A percentile compares a stretch with the other conserved stretches of the same genome.
phyloP scores from a whole-genome alignment of 2,113 vertebrate genomes.

The Nycticebus coucang region DNA sequence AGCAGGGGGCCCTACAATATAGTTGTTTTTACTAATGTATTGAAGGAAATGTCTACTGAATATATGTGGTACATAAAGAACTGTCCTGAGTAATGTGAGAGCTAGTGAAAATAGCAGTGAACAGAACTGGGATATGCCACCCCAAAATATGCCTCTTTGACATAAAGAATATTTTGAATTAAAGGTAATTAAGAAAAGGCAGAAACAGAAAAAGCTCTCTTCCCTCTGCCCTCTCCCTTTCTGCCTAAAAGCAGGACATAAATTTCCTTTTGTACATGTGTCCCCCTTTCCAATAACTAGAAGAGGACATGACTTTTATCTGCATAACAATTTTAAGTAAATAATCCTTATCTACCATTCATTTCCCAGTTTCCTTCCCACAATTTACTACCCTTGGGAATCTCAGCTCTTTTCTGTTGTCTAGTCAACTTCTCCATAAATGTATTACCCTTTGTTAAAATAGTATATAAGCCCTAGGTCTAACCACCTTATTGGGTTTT shows the following conservation, averaged over 20 bases:
- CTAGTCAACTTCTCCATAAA: not conserved
- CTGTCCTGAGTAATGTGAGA: not conserved
- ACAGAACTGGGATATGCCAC: not conserved
- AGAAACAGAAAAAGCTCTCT: not conserved
- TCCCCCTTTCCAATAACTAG: not conserved
- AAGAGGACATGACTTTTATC: not conserved
- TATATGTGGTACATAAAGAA: not conserved
- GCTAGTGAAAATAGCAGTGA: constrained; percentile 26
- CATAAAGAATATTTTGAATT: not conserved
- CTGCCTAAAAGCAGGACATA: not conserved
- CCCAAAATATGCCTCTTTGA: not conserved
- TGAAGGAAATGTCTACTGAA: constrained; percentile 1
- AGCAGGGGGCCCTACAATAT: not conserved
- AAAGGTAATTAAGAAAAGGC: not conserved
- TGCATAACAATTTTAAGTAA: not conserved
- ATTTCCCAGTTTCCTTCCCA: not conserved
- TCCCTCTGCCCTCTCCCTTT: not conserved
- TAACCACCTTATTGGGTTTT: not conserved
- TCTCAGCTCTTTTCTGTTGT: not conserved
- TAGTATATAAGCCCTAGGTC: not conserved
- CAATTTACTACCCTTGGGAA: not conserved
- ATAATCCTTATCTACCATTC: not conserved
- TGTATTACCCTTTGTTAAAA: not conserved
- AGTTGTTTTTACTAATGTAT: constrained; percentile 9
- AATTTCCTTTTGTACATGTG: not conserved